Base-by-base conservation (phyloP, 30 jellyfish, hydroid and myxozoan species). In the Aurelia sp. region DNA sequence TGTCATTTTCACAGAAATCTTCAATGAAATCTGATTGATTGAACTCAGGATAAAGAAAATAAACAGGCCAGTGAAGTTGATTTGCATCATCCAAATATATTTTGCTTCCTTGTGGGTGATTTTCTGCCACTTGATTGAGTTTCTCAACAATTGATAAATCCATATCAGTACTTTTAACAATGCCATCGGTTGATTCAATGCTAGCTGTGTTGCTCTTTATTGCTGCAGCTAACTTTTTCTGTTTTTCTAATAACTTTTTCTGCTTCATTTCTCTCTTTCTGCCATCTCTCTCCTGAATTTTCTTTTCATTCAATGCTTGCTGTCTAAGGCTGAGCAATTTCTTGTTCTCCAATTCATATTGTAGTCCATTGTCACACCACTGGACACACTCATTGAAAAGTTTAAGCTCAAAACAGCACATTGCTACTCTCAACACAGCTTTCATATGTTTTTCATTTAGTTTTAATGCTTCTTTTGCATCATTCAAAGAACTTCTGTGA, bases 41-140 rank as follows among this genome's bases (percentile, higher is more conserved):
- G 78, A 19, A 89, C 75, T 94, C 99, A 50, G 99, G 99, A 72
- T 94, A 94, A 3, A 94, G 81, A 60, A 94, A 84, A 63, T 88
- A 94, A 13, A 89, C 95, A 6, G 99, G 99, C 99, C 99, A 94
- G 73, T 94, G 99, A n/a, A 94, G 81, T 38, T 35, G 77, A 10
- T 89, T 71, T 40, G 72, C 74, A 22, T 83, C 95, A 74, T 94
- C 99, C 57, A 94, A 22, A 66, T 76, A 78, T 50, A 89, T 58
- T 58, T 74, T 80, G 22, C 88, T 88, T 27, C 83, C 76, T 19
- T 84, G 93, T 5, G 99, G 97, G 58, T 79, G 86, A 30, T 72
- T 55, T 18, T 27, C 41, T 17, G 94, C 58, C 47, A 75, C 60
- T 10, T 87, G 15, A 48, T 65, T 76, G 13, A 86, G 57, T 40